phyloP scores from a whole-genome alignment of 2,888 invertebrate genomes.

The Ypsolopha scabrella region DNA sequence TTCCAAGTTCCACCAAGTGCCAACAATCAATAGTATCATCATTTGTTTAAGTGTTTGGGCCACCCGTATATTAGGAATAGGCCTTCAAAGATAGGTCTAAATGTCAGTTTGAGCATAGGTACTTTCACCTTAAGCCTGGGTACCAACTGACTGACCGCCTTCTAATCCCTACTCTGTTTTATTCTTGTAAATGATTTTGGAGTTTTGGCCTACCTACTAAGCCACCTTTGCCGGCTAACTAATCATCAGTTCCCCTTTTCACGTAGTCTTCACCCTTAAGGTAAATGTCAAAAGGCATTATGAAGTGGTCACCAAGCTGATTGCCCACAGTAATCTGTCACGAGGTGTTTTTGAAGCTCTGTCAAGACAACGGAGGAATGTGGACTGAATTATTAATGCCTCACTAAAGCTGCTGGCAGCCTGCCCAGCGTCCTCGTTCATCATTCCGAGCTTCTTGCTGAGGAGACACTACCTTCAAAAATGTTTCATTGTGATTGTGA shows the following conservation, averaged over 20 bases:
- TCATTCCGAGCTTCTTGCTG: constrained; percentile 10
- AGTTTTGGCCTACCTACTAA: not conserved
- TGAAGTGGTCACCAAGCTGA: not conserved
- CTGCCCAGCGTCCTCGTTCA: constrained; percentile 14
- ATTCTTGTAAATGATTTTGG: not conserved
- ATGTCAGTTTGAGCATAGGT: too few relatives aligned
- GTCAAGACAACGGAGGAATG: constrained; percentile 1
- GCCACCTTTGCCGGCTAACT: not conserved
- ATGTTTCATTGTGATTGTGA: too few relatives aligned
- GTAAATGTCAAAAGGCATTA: not conserved
- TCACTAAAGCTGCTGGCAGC: constrained; percentile 19
- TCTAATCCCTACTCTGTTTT: not conserved
- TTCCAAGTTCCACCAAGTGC: too few relatives aligned
- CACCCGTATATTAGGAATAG: too few relatives aligned
- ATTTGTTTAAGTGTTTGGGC: too few relatives aligned
- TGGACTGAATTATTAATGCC: constrained; percentile 17
- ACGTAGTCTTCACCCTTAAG: not conserved
- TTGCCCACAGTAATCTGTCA: not conserved
- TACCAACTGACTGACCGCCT: too few relatives aligned
- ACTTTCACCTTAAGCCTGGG: too few relatives aligned
- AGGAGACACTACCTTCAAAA: not conserved
- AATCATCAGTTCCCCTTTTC: not conserved
- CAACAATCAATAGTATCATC: too few relatives aligned
- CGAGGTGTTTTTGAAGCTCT: not conserved
- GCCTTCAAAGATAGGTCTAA: too few relatives aligned